Evolutionary conservation across 2,888 invertebrate species (phyloP), one percentile per base, ranked within the genome.

Genomic region (Monopis laevigella): DNA sequence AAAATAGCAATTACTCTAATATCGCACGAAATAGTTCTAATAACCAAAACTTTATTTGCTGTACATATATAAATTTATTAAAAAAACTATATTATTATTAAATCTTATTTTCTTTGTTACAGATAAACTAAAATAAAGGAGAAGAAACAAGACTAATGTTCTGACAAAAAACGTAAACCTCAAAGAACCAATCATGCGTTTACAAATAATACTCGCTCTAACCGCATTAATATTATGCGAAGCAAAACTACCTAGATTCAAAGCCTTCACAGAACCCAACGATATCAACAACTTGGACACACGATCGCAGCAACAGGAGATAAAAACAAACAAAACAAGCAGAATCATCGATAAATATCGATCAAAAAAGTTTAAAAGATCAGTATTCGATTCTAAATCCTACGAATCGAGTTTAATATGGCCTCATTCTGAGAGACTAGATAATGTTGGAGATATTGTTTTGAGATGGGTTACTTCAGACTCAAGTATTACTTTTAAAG

Each of bases 401-500:
- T 78, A 69, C 30, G 69, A 72, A 50, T 66, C 74, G 17, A 73
- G 72, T 54, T 58, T 80, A 45, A 69, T 60, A 45, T 88, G 88
- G 83, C 83, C 85, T 6, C 87, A 88, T 56, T 81, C 82, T 49
- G 65, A 85, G 63, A 62, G 80, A 59, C 51, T 84, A 56, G 62
- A 84, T 60, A 77, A 73, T 18, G 82, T 75, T 47, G 85, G 85
- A 4, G 85, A 80, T 45, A 66, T 77, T 7, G 59, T 80, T 2
- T 51, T 91, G 46, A 81, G 90, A 57, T 91, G 91, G 91, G 88
- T 88, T 56, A 84, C 88, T 60, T 83, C 84, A 3, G 89, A 90
- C 56, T 86, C 88, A 62, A 89, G 90, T 67, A 88, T 93, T 58
- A 90, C 89, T 53, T 92, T 93, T 66, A 88, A 92, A 65, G 82